Evolutionary conservation across 2,888 invertebrate species (phyloP).

Genomic region (Cheilosia urbana): DNA sequence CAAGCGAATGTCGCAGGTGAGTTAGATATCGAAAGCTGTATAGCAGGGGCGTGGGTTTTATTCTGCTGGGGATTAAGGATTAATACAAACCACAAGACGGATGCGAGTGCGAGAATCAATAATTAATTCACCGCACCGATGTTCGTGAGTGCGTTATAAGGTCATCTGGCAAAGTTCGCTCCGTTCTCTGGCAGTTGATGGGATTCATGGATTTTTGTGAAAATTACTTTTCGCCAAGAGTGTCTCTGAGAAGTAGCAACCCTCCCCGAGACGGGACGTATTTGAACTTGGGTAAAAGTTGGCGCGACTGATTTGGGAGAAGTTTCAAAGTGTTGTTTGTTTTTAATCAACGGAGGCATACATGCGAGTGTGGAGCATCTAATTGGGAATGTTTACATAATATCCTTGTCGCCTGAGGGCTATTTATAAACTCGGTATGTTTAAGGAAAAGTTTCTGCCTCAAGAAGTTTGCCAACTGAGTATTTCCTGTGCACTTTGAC

Average conservation of each 20-base stretch:
- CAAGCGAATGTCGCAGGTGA: slow-evolving; percentile 78
- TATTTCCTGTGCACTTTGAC: too few relatives aligned
- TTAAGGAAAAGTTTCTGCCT: background rate
- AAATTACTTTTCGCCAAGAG: slow-evolving; percentile 1
- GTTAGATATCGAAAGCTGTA: slow-evolving; percentile 24
- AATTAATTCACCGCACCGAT: slow-evolving; percentile 33
- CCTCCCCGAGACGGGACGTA: background rate
- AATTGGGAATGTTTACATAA: background rate
- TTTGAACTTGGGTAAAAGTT: background rate
- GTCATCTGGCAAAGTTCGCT: background rate
- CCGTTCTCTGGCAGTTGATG: background rate
- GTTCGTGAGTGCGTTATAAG: slow-evolving; percentile 8
- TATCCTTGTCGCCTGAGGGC: background rate
- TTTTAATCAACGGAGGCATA: slow-evolving; percentile 30
- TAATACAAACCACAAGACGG: slow-evolving; percentile 15
- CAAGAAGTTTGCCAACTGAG: background rate
- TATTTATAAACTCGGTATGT: background rate
- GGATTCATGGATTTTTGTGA: slow-evolving; percentile 7
- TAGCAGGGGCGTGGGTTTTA: background rate
- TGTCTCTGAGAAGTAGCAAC: background rate
- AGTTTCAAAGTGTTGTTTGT: slow-evolving; percentile 14
- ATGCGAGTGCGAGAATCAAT: slow-evolving; percentile 25
- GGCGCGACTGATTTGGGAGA: background rate
- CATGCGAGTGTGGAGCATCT: slow-evolving; percentile 2
- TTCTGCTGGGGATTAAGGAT: background rate